A percentile compares a stretch with the other conserved stretches of the same genome.
Evolutionary conservation across 2,888 invertebrate species (phyloP).

Genomic region (Endotricha flammealis): DNA sequence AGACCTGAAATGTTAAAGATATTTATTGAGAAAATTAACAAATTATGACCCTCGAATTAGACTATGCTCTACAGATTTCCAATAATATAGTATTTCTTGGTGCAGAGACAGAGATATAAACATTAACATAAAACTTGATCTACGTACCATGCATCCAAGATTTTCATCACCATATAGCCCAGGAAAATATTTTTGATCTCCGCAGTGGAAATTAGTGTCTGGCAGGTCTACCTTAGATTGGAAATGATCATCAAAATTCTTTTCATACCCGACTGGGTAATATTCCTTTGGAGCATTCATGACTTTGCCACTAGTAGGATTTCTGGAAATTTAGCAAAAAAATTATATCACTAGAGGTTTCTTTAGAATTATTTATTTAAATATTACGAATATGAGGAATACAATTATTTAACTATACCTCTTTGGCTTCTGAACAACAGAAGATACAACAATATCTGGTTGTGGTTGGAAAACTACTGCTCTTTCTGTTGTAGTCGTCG

Average conservation of each 20-base stretch:
- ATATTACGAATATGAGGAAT: too few species aligned
- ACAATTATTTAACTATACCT: slow-evolving; percentile 54
- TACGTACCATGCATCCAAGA: slow-evolving; percentile 91
- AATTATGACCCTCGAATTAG: too few species aligned
- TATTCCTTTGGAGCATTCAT: slow-evolving; percentile 95
- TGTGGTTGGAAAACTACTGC: slow-evolving; percentile 52
- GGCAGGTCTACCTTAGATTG: slow-evolving; percentile 90
- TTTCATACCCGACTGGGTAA: slow-evolving; percentile 92
- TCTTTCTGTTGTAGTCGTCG: slow-evolving; percentile 43
- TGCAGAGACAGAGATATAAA: too few species aligned
- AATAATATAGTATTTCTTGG: too few species aligned
- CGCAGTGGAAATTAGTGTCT: slow-evolving; percentile 89
- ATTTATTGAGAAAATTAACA: too few species aligned
- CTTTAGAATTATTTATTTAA: too few species aligned
- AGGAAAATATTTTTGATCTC: slow-evolving; percentile 93
- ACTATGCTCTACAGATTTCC: too few species aligned
- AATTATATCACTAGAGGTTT: too few species aligned
- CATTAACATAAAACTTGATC: too few species aligned
- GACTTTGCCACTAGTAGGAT: slow-evolving; percentile 78
- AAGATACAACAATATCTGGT: slow-evolving; percentile 53
- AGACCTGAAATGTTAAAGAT: slow-evolving; percentile 80
- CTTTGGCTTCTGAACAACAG: slow-evolving; percentile 53
- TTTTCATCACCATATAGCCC: slow-evolving; percentile 93
- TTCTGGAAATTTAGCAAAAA: slow-evolving; percentile 32
- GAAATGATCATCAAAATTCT: slow-evolving; percentile 93